Conservation (phyloP, 2,797 vertebrate species). For the Melopsittacus undulatus region DNA sequence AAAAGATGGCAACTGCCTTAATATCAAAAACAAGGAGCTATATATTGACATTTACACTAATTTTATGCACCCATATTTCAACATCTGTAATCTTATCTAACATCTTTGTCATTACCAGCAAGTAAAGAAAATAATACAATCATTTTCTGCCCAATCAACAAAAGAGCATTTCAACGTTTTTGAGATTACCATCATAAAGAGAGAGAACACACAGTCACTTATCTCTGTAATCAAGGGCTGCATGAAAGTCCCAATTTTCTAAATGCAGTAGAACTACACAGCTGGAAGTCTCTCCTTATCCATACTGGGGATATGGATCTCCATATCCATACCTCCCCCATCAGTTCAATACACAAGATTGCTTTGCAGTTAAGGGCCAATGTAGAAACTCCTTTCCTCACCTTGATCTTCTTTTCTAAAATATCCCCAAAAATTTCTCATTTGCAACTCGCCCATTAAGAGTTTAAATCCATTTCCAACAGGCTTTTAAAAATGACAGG, state of each 20-base stretch:
- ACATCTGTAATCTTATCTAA: neutral
- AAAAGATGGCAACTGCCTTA: neutral
- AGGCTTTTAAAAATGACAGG: neutral
- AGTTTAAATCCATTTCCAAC: neutral
- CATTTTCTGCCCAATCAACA: neutral
- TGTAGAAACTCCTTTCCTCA: neutral
- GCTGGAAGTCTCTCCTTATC: neutral
- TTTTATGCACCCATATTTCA: neutral
- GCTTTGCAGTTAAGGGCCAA: neutral
- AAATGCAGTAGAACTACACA: neutral
- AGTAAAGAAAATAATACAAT: neutral
- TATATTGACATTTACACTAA: neutral
- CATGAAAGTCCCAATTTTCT: neutral
- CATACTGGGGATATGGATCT: neutral
- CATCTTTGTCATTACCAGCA: neutral
- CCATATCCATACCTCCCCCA: neutral
- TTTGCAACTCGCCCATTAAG: neutral
- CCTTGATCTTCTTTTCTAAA: neutral
- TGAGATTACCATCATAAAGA: neutral
- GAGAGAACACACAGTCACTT: neutral
- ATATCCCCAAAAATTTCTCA: neutral
- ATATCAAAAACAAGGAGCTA: neutral
- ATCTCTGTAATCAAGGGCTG: neutral
- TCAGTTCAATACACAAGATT: neutral
- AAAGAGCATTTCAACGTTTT: neutral